Evolutionary conservation across 2,888 invertebrate species (phyloP).

Genomic region (Nycteola revayana): DNA sequence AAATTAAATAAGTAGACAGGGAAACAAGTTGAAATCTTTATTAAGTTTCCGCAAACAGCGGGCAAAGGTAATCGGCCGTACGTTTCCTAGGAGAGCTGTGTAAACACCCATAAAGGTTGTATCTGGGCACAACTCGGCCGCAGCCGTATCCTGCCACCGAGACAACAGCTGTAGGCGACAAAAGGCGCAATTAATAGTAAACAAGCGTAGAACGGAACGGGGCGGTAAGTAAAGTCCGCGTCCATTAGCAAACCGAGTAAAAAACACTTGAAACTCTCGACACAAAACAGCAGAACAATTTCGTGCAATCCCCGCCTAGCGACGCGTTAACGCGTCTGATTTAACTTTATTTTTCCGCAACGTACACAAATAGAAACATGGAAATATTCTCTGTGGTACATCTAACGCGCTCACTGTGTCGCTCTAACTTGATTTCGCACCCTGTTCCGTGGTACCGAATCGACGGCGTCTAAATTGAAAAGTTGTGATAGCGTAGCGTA

Average conservation of each 20-base stretch:
- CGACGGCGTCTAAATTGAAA: constrained; percentile 25
- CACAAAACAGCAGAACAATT: constrained; percentile 64
- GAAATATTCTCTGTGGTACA: constrained; percentile 31
- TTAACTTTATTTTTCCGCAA: constrained; percentile 58
- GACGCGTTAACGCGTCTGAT: constrained; percentile 64
- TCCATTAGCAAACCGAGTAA: constrained; percentile 59
- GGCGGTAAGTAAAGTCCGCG: constrained; percentile 58
- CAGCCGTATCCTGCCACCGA: constrained; percentile 35
- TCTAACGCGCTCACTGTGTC: constrained; percentile 28
- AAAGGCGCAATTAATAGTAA: constrained; percentile 75
- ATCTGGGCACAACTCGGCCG: constrained; percentile 37
- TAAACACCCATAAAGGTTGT: constrained; percentile 44
- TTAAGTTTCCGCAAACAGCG: constrained; percentile 26
- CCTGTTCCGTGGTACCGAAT: constrained; percentile 16
- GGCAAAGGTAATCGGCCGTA: constrained; percentile 25
- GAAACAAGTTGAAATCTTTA: constrained; percentile 11
- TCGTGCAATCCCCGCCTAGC: constrained; percentile 53
- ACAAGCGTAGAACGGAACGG: constrained; percentile 57
- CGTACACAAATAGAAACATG: constrained; percentile 38
- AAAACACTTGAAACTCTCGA: constrained; percentile 47
- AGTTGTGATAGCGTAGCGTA: constrained; percentile 16
- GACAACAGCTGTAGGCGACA: constrained; percentile 63
- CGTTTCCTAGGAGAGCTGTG: constrained; percentile 29
- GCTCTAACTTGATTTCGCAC: constrained; percentile 30
- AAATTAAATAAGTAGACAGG: too few species aligned